These are phyloP conservation scores for Daubentonia madagascariensis DNA, from an alignment of 2,113 vertebrate species.

Conservation along the genomic window DNA sequence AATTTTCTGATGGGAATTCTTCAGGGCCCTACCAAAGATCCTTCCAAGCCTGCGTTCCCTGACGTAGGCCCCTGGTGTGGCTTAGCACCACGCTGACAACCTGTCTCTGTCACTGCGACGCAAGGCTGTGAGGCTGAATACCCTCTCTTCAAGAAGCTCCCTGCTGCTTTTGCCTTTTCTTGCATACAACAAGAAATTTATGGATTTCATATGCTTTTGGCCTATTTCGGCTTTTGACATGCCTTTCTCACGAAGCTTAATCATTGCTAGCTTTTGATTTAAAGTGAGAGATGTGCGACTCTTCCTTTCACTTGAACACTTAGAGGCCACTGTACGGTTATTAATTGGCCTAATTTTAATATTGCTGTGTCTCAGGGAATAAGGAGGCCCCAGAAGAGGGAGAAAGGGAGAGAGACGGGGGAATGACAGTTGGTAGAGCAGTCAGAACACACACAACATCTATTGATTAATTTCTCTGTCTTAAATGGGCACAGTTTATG, in stretches of 20 bases:
- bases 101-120: background rate
- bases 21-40: background rate
- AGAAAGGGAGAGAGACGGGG: background rate
- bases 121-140: background rate
- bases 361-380: background rate
- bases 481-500: background rate
- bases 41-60: background rate
- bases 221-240: background rate
- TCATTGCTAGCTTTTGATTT: background rate
- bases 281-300: background rate
- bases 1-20: background rate
- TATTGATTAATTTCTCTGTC: background rate
- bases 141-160: background rate
- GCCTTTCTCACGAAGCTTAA: background rate
- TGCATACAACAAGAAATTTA: background rate
- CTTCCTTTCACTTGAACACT: background rate
- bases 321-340: background rate
- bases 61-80: background rate
- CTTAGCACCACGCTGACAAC: background rate
- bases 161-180: background rate
- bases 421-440: no score
- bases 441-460: background rate
- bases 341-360: background rate
- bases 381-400: background rate
- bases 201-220: no score